Evolutionary conservation across 2,113 vertebrate species (phyloP).

Genomic region (Erythrocercus mccallii): DNA sequence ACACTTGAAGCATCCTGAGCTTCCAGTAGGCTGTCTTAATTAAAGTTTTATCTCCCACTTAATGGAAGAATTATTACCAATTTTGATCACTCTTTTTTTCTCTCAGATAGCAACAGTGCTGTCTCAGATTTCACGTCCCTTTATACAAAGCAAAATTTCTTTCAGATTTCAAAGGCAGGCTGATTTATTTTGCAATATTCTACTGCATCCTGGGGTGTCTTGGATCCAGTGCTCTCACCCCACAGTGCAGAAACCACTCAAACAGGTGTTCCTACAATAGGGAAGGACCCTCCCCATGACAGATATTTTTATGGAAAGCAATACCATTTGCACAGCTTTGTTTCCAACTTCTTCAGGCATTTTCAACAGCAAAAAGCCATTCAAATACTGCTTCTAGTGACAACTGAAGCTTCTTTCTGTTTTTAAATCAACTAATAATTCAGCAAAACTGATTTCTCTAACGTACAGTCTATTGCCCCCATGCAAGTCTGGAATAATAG

Average conservation of each 20-base stretch:
- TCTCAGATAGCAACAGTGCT: not conserved
- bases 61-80: slow-evolving; percentile 47
- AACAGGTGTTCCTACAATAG: slow-evolving; percentile 32
- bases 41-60: slow-evolving; percentile 56
- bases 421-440: slow-evolving; percentile 26
- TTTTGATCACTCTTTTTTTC: slow-evolving; percentile 26
- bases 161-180: not conserved
- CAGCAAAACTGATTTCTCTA: not conserved
- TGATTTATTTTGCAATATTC: not conserved
- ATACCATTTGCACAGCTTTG: not conserved
- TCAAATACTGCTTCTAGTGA: not conserved
- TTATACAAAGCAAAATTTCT: slow-evolving; percentile 20
- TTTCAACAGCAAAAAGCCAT: not conserved
- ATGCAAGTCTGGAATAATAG: not conserved
- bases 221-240: not conserved
- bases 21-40: slow-evolving; percentile 18
- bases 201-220: not conserved
- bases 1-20: not conserved
- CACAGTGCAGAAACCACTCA: not conserved
- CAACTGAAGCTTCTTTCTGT: not conserved
- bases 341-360: not conserved
- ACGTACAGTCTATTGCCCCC: not conserved
- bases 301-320: not conserved
- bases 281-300: not conserved
- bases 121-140: not conserved